phyloP scores from a whole-genome alignment of 1,140 invertebrate genomes.

The Cydia strobilella region DNA sequence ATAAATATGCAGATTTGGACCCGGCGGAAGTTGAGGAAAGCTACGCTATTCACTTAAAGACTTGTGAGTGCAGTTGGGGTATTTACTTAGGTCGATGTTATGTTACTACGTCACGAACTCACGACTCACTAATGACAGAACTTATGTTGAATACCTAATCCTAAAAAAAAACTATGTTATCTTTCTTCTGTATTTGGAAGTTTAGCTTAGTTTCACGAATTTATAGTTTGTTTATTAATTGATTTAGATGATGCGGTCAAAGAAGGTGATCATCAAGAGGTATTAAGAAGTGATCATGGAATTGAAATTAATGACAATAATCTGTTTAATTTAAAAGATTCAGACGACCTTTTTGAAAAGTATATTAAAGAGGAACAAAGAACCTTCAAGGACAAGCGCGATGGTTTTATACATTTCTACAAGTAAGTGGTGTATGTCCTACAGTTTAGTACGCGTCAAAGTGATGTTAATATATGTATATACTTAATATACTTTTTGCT shows the following conservation, averaged over 20 bases:
- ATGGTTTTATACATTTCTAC: constrained; percentile 29
- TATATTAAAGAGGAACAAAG: constrained; percentile 42
- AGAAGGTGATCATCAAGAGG: constrained; percentile 36
- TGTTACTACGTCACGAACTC: no score
- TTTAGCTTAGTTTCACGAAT: neutral
- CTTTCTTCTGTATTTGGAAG: no score
- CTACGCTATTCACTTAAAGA: constrained; percentile 47
- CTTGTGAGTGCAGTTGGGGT: constrained; percentile 49
- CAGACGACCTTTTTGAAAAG: constrained; percentile 45
- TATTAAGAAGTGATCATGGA: constrained; percentile 34
- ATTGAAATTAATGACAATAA: constrained; percentile 41
- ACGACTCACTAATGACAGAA: no score
- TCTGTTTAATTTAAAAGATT: constrained; percentile 52
- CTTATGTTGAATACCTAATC: neutral
- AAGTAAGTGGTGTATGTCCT: neutral
- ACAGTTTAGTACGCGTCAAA: neutral
- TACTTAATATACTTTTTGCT: no score
- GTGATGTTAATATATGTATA: no score
- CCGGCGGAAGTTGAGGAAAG: constrained; percentile 46
- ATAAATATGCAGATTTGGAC: constrained; percentile 58
- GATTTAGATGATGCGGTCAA: constrained; percentile 40
- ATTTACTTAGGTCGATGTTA: neutral
- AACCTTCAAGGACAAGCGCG: constrained; percentile 40
- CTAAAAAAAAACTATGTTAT: no score
- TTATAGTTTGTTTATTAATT: neutral